Evolutionary conservation across 2,113 vertebrate genomes (phyloP).

Genomic region (Lepidothrix coronata): DNA sequence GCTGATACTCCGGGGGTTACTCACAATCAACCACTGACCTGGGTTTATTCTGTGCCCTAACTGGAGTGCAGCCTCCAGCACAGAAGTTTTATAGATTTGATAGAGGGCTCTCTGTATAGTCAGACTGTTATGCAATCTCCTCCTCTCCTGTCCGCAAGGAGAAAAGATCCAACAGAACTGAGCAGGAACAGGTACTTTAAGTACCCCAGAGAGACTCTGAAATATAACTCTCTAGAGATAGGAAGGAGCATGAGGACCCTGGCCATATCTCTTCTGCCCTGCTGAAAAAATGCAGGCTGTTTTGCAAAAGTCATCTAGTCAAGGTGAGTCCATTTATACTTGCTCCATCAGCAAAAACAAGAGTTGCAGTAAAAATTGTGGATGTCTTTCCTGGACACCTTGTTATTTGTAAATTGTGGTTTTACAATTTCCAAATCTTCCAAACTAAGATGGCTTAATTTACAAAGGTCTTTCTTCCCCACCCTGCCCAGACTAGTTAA

Average conservation of each 20-base stretch:
- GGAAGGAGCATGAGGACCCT: neutral
- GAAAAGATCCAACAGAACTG: neutral
- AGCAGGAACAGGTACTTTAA: neutral
- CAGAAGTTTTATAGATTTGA: neutral
- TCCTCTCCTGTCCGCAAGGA: neutral
- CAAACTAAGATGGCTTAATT: neutral
- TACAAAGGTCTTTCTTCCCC: neutral
- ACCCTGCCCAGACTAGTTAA: neutral
- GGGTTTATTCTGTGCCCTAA: neutral
- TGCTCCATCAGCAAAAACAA: neutral
- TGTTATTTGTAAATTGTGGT: neutral
- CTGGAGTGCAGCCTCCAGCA: neutral
- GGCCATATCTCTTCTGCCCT: neutral
- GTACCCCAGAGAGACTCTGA: neutral
- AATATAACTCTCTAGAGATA: neutral
- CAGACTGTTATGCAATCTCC: neutral
- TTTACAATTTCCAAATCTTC: neutral
- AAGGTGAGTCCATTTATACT: neutral
- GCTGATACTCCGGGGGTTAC: fast-evolving
- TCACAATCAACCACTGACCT: neutral
- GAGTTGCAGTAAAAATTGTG: neutral
- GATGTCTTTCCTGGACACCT: neutral
- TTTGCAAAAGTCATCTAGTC: neutral
- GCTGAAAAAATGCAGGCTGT: neutral
- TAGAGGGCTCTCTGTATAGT: neutral